phyloP scores from a whole-genome alignment of 2,797 vertebrate genomes.

The Allobates femoralis region DNA sequence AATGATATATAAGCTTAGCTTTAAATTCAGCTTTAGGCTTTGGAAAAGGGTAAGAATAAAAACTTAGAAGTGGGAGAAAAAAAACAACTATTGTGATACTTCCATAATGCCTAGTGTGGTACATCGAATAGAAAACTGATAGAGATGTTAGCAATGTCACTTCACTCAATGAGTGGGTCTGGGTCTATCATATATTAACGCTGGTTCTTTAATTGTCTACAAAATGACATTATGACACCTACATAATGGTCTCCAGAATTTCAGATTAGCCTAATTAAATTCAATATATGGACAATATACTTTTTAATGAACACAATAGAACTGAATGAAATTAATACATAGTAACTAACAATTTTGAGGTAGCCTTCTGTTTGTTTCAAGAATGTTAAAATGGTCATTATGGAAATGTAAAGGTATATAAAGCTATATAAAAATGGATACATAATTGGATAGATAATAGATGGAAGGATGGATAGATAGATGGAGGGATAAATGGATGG shows the following conservation, averaged over 20 bases:
- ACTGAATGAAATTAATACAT: neutral
- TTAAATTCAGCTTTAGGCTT: neutral
- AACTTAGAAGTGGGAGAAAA: slow-evolving; percentile 26
- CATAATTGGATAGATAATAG: neutral
- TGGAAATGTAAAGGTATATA: neutral
- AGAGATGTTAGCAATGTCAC: slow-evolving; percentile 43
- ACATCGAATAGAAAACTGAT: slow-evolving; percentile 44
- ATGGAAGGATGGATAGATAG: neutral
- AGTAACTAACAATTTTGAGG: neutral
- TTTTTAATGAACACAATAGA: neutral
- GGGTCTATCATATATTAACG: slow-evolving; percentile 34
- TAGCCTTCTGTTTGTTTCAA: neutral
- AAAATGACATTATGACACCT: slow-evolving; percentile 32
- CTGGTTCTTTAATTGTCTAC: slow-evolving; percentile 11
- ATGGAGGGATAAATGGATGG: neutral
- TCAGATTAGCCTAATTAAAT: slow-evolving; percentile 5
- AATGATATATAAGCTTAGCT: neutral
- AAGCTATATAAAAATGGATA: neutral
- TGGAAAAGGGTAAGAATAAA: neutral
- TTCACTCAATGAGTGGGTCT: slow-evolving; percentile 2
- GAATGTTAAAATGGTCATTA: neutral
- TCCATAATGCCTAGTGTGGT: too few species aligned
- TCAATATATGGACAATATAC: neutral
- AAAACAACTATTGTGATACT: slow-evolving; percentile 27
- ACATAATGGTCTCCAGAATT: slow-evolving; percentile 24